phyloP scores from a whole-genome alignment of 2,797 vertebrate species.

The Erithacus rubecula region DNA sequence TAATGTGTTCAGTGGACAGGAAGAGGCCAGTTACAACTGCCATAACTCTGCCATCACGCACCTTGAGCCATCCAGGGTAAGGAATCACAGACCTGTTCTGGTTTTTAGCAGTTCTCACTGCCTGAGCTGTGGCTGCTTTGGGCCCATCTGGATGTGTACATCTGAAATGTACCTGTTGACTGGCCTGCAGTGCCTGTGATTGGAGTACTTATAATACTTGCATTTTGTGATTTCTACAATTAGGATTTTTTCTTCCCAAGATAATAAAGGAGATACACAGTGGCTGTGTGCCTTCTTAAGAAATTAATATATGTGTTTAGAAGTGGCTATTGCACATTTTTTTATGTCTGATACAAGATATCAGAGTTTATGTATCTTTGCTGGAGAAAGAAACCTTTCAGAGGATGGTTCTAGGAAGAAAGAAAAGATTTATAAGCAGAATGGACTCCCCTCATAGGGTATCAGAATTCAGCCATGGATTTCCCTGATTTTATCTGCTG shows the following conservation, averaged over 20 bases:
- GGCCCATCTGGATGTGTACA: background rate
- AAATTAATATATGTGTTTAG: background rate
- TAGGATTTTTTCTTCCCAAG: background rate
- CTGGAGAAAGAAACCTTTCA: background rate
- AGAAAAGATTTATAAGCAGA: background rate
- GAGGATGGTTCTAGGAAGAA: background rate
- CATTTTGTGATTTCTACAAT: background rate
- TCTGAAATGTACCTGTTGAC: background rate
- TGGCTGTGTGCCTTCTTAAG: background rate
- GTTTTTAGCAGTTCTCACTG: background rate
- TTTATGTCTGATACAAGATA: background rate
- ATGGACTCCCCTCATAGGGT: background rate
- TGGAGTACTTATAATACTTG: background rate
- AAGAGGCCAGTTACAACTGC: conserved; percentile 97
- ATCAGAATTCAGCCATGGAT: background rate
- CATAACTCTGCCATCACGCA: conserved; percentile 97
- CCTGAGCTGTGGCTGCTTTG: background rate
- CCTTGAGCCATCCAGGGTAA: conserved; percentile 96
- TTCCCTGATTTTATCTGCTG: background rate
- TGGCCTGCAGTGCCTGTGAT: background rate
- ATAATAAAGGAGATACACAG: background rate
- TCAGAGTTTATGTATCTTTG: background rate
- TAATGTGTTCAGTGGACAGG: conserved; percentile 97
- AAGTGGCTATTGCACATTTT: background rate
- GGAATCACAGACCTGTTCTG: background rate